Conservation (phyloP, 2,888 invertebrate species). For the Polymixis lichenea region DNA sequence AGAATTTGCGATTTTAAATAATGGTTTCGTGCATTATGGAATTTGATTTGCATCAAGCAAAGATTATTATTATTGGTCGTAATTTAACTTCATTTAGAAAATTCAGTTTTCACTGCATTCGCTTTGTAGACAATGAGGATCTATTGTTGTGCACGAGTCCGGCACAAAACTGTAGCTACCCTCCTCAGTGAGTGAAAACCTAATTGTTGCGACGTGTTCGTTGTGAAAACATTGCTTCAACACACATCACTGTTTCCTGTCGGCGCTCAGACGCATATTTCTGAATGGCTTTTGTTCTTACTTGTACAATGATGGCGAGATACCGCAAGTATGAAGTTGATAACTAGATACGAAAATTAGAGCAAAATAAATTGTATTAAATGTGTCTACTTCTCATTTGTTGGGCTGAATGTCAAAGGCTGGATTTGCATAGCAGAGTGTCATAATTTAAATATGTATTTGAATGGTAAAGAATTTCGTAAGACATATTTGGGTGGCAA, state of each 20-base stretch:
- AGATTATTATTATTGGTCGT: constrained; percentile 66
- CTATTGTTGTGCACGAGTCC: constrained; percentile 75
- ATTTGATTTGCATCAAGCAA: constrained; percentile 73
- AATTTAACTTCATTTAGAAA: constrained; percentile 66
- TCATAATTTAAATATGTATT: constrained; percentile 49
- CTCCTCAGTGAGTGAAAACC: constrained; percentile 84
- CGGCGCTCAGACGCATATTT: constrained; percentile 80
- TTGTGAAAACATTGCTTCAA: constrained; percentile 84
- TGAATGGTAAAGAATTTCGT: constrained; percentile 15
- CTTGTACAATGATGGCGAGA: constrained; percentile 82
- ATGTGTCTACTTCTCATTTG: constrained; percentile 33
- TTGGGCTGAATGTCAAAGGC: constrained; percentile 44
- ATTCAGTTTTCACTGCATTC: constrained; percentile 75
- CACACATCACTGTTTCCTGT: constrained; percentile 86
- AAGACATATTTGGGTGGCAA: constrained; percentile 47
- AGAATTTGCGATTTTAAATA: constrained; percentile 80
- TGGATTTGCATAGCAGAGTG: constrained; percentile 40
- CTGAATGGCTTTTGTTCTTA: constrained; percentile 89
- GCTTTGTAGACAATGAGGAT: constrained; percentile 77
- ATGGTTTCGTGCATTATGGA: constrained; percentile 74
- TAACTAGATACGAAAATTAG: constrained; percentile 70
- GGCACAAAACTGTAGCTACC: constrained; percentile 83
- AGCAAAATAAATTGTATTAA: constrained; percentile 59
- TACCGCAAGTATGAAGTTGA: constrained; percentile 71
- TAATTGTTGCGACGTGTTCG: constrained; percentile 84